Base-by-base conservation (phyloP, 37 sponge, comb jelly and placozoan species). In the Petrosia ficiformis region DNA sequence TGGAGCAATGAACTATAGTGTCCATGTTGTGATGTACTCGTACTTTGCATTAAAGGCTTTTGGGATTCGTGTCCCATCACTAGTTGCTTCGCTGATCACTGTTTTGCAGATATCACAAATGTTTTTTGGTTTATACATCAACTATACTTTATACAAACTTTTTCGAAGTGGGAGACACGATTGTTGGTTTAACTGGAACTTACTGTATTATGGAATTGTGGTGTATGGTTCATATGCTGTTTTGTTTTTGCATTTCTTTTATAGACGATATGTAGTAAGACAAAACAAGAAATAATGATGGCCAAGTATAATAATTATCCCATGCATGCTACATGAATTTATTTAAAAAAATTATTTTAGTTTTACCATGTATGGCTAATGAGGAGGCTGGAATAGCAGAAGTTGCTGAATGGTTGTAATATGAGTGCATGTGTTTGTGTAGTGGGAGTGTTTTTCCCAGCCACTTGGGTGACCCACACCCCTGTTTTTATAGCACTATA, bases 21-120 rank as follows among this genome's bases (percentile, higher is more conserved):
- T 92, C 5, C 93, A 92, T 59, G 67, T 82, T 10, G 21, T 87
- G 26, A 92, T 92, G 93, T 92, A 92, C 63, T 69, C 89, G 28
- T 88, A 92, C 73, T 92, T 88, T 72, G 61, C 84, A 24, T 1
- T 92, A 42, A 72, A 81, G 56, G 78, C 93, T 8, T 60, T 61
- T n/a, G 83, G 86, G 2, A 31, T 67, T 24, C 54, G 72, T 1
- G 75, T 92, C 25, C 78, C 85, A 24, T 22, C 57, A 8, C 25
- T 29, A 21, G 25, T 88, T 0, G 75, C 80, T 5, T 44, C 35
- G 76, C 6, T 44, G 0, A 75, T 92, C 38, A 92, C 93, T 14
- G 41, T 76, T 25, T 77, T 92, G 2, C 93, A 92, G 74, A 59
- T 92, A 41, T 2, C 39, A 2, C 93, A 92, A 65, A 88, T 92